Base-by-base conservation (phyloP, 2,797 vertebrate genomes). In the Rhinoraja longicauda region DNA sequence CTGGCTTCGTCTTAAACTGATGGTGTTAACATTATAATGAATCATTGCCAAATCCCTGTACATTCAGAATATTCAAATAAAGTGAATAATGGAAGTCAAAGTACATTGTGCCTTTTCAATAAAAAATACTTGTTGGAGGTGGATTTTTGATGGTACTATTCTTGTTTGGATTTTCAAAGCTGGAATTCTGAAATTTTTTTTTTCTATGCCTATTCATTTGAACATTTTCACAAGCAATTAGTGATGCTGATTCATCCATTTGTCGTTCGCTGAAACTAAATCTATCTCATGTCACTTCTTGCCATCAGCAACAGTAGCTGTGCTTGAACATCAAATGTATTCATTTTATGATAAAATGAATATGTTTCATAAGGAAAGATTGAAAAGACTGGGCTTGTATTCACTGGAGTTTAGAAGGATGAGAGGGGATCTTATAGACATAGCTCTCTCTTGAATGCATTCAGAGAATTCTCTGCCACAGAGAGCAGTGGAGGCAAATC, bases 291-390 rank as follows among this genome's bases (percentile, higher is more conserved):
- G 2, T 53, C 53, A 84, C 12, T 99, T 99, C 96, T 99, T 99
- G 97, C 98, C 98, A 95, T 96, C 98, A 57, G 98, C 99, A 93
- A 99, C 99, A 1, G 95, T 97, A 94, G 99, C 98, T 95, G 99
- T 99, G 93, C 98, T 98, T 94, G 96, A 97, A 57, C 99, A 98
- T 95, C 99, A 96, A 94, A 99, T 99, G 0, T 53, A 53, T 53
- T 53, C 4, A 6, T 53, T 53, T 5, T 53, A n/a, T n/a, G n/a
- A n/a, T n/a, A n/a, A n/a, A n/a, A n/a, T n/a, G n/a, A n/a, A n/a
- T n/a, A n/a, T n/a, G n/a, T n/a, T n/a, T n/a, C n/a, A n/a, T n/a
- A n/a, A n/a, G n/a, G n/a, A n/a, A n/a, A n/a, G n/a, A n/a, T n/a
- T n/a, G n/a, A n/a, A n/a, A n/a, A n/a, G n/a, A n/a, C n/a, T n/a